A percentile compares a stretch with the other conserved stretches of the same genome.
These are phyloP conservation scores for Ctenosaura bakeri DNA, from an alignment of 2,797 vertebrate species.

Conservation along the genomic window DNA sequence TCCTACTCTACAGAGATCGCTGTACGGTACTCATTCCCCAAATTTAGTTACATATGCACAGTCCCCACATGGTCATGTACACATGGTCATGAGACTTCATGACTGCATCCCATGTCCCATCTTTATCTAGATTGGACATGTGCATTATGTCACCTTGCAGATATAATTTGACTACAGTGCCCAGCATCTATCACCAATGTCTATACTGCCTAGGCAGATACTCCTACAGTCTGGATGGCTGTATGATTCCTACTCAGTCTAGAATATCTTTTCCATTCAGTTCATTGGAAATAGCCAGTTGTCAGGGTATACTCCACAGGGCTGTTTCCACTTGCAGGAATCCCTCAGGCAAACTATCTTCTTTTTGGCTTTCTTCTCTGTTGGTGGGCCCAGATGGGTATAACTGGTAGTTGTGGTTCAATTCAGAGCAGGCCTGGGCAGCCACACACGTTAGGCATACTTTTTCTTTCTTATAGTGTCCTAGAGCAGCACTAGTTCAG, in stretches of 20 bases:
- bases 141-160: too few relatives aligned
- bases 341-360: background rate
- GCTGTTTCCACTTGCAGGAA: background rate
- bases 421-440: background rate
- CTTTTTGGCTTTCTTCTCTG: background rate
- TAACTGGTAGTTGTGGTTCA: background rate
- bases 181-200: too few relatives aligned
- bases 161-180: too few relatives aligned
- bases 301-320: background rate
- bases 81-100: background rate
- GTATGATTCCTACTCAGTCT: background rate
- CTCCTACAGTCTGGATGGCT: too few relatives aligned
- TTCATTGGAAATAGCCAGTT: background rate
- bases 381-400: background rate
- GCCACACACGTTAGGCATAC: background rate
- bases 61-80: background rate
- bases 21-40: background rate
- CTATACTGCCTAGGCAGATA: too few relatives aligned
- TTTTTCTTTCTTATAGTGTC: too few relatives aligned
- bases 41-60: background rate
- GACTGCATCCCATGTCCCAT: background rate
- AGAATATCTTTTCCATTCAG: background rate
- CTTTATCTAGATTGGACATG: background rate
- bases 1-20: too few relatives aligned
- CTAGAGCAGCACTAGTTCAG: background rate